Percentiles rank a stretch among this genome's conserved stretches.
phyloP scores from a whole-genome alignment of 2,888 invertebrate species.

The Melieria omissa region DNA sequence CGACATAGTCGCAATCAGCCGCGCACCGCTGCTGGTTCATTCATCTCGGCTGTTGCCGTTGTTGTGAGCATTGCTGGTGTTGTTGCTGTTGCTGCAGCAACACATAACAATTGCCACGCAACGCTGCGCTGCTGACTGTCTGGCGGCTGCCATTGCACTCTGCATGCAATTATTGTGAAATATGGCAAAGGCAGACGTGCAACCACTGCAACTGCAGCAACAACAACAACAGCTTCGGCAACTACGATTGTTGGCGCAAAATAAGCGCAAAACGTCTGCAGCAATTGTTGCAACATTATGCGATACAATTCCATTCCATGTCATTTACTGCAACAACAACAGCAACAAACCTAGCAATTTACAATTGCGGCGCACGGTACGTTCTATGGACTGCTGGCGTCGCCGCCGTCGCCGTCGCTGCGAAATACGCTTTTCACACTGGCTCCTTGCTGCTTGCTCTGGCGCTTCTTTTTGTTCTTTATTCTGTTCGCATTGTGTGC shows the following conservation, averaged over 20 bases:
- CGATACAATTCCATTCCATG: neutral
- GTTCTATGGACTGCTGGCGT: constrained; percentile 3
- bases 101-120: no score
- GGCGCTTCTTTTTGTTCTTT: neutral
- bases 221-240: neutral
- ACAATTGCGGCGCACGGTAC: constrained; percentile 9
- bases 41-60: no score
- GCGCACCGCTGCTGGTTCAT: no score
- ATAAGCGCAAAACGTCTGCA: neutral
- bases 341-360: neutral
- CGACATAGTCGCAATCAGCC: no score
- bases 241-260: neutral
- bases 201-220: neutral
- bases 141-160: no score
- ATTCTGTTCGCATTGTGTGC: neutral
- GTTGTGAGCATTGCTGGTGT: no score
- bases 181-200: neutral
- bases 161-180: constrained; percentile 9
- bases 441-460: neutral
- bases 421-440: no score
- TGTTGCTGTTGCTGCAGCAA: no score
- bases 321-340: neutral
- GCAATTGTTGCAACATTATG: neutral
- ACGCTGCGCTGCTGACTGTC: no score
- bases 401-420: no score